These are phyloP conservation scores for Erannis defoliaria DNA, from an alignment of 2,888 invertebrate species.

Conservation along the genomic window DNA sequence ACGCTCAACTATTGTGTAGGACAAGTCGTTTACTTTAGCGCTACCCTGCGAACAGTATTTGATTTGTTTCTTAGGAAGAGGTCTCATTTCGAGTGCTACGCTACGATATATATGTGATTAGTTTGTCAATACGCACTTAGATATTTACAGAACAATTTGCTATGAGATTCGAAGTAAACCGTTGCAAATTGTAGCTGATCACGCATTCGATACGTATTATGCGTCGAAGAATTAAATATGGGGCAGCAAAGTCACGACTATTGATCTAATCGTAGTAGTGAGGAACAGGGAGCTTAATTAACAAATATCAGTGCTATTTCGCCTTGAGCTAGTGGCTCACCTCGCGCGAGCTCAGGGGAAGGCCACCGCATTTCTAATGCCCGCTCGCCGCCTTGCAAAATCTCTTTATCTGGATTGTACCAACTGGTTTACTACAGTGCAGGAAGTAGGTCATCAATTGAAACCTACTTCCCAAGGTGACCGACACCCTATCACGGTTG, in stretches of 20 bases:
- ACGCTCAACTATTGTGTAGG: neutral
- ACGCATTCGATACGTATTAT: conserved; percentile 28
- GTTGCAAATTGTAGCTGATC: conserved; percentile 26
- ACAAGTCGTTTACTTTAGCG: too few species aligned
- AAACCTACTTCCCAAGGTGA: conserved; percentile 40
- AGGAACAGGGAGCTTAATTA: conserved; percentile 65
- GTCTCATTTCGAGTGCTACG: neutral
- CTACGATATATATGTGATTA: conserved; percentile 7
- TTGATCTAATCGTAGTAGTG: conserved; percentile 50
- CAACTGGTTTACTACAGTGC: conserved; percentile 52
- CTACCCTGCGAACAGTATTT: neutral
- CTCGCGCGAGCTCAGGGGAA: conserved; percentile 73
- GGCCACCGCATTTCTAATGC: conserved; percentile 79
- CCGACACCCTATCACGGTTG: conserved; percentile 25
- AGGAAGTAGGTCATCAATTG: conserved; percentile 53
- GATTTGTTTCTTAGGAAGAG: neutral
- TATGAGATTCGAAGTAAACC: conserved; percentile 11
- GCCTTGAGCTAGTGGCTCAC: conserved; percentile 78
- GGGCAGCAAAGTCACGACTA: conserved; percentile 50
- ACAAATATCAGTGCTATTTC: conserved; percentile 71
- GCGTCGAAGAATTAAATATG: conserved; percentile 29
- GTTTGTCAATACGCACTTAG: conserved; percentile 5
- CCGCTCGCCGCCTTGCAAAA: conserved; percentile 64
- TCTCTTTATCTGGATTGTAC: conserved; percentile 61
- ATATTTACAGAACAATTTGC: conserved; percentile 8